Percentiles rank a stretch among this genome's conserved stretches.
These are phyloP conservation scores for Dinocampus coccinellae DNA, from an alignment of 2,888 invertebrate genomes.

Conservation along the genomic window DNA sequence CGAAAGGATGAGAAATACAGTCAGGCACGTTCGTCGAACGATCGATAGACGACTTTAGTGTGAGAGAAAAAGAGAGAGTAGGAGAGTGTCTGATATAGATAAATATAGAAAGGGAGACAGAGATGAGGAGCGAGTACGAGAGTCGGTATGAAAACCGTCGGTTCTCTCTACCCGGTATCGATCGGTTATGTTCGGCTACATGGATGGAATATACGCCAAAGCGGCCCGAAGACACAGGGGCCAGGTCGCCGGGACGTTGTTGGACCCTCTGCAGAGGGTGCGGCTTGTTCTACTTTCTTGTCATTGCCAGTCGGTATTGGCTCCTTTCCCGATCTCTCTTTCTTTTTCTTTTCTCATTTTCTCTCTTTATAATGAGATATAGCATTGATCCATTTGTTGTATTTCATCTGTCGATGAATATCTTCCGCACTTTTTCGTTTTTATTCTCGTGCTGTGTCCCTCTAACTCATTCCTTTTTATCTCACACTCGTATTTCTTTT, in stretches of 20 bases:
- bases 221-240: conserved; percentile 34
- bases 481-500: background rate
- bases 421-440: background rate
- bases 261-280: conserved; percentile 26
- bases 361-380: background rate
- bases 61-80: background rate
- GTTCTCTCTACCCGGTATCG: conserved; percentile 27
- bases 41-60: conserved; percentile 8
- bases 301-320: conserved; percentile 35
- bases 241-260: conserved; percentile 19
- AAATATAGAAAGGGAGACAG: background rate
- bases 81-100: conserved; percentile 6
- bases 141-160: conserved; percentile 33
- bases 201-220: conserved; percentile 36
- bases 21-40: conserved; percentile 14
- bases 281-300: conserved; percentile 28
- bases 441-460: too few species aligned
- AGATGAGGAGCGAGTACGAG: conserved; percentile 27
- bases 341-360: conserved; percentile 2
- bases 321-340: conserved; percentile 11
- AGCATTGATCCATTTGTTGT: background rate
- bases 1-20: background rate
- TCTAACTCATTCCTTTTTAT: too few species aligned
- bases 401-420: background rate
- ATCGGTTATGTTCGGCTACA: conserved; percentile 34